Conservation (phyloP, 2,113 vertebrate genomes). For the Trinectes maculatus region DNA sequence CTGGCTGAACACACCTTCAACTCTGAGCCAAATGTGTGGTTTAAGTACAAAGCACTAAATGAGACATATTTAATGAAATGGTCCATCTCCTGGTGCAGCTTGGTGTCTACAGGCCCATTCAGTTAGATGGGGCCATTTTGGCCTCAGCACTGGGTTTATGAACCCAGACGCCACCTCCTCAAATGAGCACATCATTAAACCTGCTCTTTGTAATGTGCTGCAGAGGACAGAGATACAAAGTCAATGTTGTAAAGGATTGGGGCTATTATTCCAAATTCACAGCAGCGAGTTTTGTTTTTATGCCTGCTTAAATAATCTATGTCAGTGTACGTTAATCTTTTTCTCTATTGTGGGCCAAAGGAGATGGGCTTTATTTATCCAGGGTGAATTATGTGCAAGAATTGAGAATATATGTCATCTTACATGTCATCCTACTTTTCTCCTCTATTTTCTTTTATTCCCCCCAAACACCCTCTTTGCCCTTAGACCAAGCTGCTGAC, state of each 20-base stretch:
- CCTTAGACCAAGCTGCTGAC: slow-evolving; percentile 97
- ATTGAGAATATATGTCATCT: background rate
- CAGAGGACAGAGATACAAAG: slow-evolving; percentile 54
- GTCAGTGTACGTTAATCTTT: background rate
- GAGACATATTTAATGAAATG: slow-evolving; percentile 42
- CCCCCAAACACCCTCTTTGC: background rate
- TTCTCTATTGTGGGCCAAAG: background rate
- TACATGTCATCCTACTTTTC: background rate
- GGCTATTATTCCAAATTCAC: slow-evolving; percentile 19
- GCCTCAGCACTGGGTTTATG: slow-evolving; percentile 57
- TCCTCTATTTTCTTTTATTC: background rate
- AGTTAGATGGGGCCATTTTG: slow-evolving; percentile 38
- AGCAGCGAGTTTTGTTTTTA: slow-evolving; percentile 81
- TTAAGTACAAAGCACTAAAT: slow-evolving; percentile 31
- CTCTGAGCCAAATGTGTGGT: slow-evolving; percentile 1
- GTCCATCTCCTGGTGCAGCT: slow-evolving; percentile 17
- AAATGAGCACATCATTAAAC: slow-evolving; percentile 55
- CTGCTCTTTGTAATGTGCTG: slow-evolving; percentile 86
- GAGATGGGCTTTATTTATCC: background rate
- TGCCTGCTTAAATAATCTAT: slow-evolving; percentile 19
- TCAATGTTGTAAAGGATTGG: slow-evolving; percentile 1
- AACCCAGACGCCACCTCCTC: slow-evolving; percentile 45
- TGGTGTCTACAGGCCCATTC: slow-evolving; percentile 38
- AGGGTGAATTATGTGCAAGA: background rate
- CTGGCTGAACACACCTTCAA: background rate